phyloP scores from a whole-genome alignment of 2,113 vertebrate genomes.

The Cololabis saira region DNA sequence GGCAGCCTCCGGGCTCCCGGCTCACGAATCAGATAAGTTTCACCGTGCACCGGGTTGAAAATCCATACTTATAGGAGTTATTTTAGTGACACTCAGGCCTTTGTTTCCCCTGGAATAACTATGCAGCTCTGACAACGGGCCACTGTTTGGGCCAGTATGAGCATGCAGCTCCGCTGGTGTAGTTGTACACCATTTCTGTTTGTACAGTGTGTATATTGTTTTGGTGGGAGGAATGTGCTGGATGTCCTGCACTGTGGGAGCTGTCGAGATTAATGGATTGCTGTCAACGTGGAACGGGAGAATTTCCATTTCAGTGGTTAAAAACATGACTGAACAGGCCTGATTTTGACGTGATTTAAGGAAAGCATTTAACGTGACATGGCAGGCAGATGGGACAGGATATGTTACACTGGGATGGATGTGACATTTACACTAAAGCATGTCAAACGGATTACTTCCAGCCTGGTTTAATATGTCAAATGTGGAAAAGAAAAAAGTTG shows the following conservation, averaged over 20 bases:
- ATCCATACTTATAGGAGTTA: conserved; percentile 84
- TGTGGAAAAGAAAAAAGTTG: too few species aligned
- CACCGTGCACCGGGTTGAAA: conserved; percentile 68
- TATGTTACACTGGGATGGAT: too few species aligned
- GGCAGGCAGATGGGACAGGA: too few species aligned
- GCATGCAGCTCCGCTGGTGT: conserved; percentile 90
- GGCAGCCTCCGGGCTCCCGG: conserved; percentile 21
- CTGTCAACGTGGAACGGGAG: conserved; percentile 56
- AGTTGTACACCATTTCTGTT: conserved; percentile 85
- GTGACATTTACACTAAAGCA: too few species aligned
- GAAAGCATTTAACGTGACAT: background rate
- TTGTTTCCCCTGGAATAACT: conserved; percentile 85
- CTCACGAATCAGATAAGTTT: conserved; percentile 73
- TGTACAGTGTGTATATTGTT: conserved; percentile 85
- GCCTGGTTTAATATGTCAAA: too few species aligned
- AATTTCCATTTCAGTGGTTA: conserved; percentile 8
- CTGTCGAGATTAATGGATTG: conserved; percentile 54
- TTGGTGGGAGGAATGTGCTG: conserved; percentile 75
- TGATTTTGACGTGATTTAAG: background rate
- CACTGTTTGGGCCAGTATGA: conserved; percentile 87
- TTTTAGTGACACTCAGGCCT: conserved; percentile 80
- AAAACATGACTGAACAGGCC: background rate
- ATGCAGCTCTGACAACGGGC: conserved; percentile 87
- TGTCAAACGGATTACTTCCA: too few species aligned
- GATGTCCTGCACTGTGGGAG: conserved; percentile 75